Evolutionary conservation across 2,888 invertebrate species (phyloP).

Genomic region (Lithophane socia): DNA sequence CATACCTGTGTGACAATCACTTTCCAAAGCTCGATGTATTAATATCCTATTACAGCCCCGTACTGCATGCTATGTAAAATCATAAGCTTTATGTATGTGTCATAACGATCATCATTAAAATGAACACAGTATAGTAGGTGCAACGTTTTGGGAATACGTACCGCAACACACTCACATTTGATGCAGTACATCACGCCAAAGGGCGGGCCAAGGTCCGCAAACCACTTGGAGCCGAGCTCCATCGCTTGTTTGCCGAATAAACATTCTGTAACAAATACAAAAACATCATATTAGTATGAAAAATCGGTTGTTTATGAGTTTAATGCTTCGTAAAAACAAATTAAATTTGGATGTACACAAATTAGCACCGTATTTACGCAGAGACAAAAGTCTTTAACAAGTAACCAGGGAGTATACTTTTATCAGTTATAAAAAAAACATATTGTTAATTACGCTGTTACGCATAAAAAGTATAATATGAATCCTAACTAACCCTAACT

Average conservation of each 20-base stretch:
- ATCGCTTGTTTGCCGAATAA: conserved; percentile 96
- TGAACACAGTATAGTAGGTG: conserved; percentile 18
- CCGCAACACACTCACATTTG: conserved; percentile 98
- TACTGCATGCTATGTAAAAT: neutral
- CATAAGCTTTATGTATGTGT: neutral
- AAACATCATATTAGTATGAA: neutral
- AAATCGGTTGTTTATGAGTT: neutral
- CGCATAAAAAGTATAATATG: neutral
- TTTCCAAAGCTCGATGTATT: neutral
- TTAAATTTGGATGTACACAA: neutral
- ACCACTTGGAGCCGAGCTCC: conserved; percentile 97
- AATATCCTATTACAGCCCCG: neutral
- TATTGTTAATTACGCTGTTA: too few relatives aligned
- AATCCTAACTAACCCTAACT: too few relatives aligned
- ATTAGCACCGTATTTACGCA: neutral
- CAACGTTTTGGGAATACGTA: conserved; percentile 90
- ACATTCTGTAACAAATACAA: conserved; percentile 94
- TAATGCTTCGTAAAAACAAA: neutral
- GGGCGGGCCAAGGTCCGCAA: conserved; percentile 97
- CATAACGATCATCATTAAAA: conserved; percentile 19
- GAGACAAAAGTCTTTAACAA: neutral
- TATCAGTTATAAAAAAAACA: neutral
- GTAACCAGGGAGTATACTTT: neutral
- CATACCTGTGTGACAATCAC: too few relatives aligned
- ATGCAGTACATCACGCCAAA: conserved; percentile 98